Evolutionary conservation across 2,113 vertebrate species (phyloP).

Genomic region (Nycticorax nycticorax): DNA sequence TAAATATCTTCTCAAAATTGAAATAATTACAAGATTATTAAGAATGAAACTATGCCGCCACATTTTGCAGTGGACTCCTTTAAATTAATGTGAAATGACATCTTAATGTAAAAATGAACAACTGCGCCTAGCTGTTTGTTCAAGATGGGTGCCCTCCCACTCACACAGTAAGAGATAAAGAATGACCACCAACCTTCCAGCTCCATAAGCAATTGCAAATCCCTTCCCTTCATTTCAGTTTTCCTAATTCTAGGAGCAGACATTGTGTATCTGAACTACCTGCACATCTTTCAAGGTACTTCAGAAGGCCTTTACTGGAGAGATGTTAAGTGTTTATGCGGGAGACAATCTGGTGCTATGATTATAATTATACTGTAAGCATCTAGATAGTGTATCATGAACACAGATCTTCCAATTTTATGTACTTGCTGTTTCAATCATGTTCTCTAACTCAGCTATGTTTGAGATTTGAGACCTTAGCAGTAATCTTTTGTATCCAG

Average conservation of each 20-base stretch:
- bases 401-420: not conserved
- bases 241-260: not conserved
- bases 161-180: not conserved
- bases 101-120: conserved; percentile 25
- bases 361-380: not conserved
- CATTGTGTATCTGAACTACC: not conserved
- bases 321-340: not conserved
- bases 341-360: not conserved
- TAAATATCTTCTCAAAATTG: not conserved
- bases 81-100: conserved; percentile 38
- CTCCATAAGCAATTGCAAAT: not conserved
- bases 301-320: not conserved
- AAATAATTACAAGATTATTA: not conserved
- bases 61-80: not conserved
- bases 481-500: not conserved
- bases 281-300: not conserved
- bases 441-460: not conserved
- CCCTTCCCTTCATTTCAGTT: not conserved
- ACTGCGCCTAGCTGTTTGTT: not conserved
- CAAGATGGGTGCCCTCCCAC: not conserved
- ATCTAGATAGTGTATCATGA: not conserved
- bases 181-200: not conserved
- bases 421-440: not conserved
- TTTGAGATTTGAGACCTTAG: not conserved
- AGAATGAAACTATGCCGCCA: not conserved